phyloP scores from a whole-genome alignment of 1,140 invertebrate species.

The Lepidurus packardi region DNA sequence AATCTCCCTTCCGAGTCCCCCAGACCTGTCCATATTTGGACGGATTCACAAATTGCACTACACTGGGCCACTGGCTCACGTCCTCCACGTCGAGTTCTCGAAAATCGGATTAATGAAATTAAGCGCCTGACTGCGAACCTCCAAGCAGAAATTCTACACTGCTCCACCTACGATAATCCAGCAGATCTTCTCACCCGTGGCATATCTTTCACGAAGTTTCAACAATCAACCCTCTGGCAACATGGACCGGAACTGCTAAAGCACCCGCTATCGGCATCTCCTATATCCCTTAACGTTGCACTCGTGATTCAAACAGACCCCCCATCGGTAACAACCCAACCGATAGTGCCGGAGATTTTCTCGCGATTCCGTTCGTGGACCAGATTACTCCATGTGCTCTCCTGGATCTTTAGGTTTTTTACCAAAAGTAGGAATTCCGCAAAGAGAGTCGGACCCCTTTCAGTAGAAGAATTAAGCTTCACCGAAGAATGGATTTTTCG shows the following conservation, averaged over 20 bases:
- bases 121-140: too few relatives aligned
- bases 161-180: too few relatives aligned
- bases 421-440: background rate
- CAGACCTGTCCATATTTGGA: constrained; percentile 27
- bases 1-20: background rate
- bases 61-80: constrained; percentile 32
- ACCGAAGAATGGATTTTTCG: too few relatives aligned
- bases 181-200: too few relatives aligned
- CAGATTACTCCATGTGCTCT: background rate
- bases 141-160: too few relatives aligned
- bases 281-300: background rate
- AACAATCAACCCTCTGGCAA: too few relatives aligned
- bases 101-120: too few relatives aligned
- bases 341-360: background rate
- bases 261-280: too few relatives aligned
- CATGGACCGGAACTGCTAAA: too few relatives aligned
- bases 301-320: background rate
- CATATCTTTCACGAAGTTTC: too few relatives aligned
- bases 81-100: background rate
- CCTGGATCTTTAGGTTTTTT: background rate
- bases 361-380: background rate
- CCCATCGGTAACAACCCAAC: background rate
- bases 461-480: too few relatives aligned
- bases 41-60: constrained; percentile 33
- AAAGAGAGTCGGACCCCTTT: too few relatives aligned